Evolutionary conservation across 2,797 vertebrate species (phyloP).

Genomic region (Microhierax caerulescens): DNA sequence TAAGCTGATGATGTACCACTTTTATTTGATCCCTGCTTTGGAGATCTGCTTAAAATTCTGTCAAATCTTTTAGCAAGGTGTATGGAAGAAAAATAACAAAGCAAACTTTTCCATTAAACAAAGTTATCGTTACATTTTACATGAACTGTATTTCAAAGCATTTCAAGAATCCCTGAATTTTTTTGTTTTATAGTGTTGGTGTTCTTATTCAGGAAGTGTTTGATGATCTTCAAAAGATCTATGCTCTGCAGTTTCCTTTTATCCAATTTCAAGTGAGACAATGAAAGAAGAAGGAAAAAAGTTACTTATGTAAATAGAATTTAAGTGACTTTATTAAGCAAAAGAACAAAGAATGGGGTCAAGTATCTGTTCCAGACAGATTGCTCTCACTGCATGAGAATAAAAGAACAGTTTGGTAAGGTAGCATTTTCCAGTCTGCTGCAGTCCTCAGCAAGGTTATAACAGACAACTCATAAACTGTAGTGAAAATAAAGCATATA

Average conservation of each 20-base stretch:
- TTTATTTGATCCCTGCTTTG: constrained; percentile 31
- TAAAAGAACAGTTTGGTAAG: not conserved
- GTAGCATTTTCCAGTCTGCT: not conserved
- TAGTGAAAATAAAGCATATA: not conserved
- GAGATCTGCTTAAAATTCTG: constrained; percentile 12
- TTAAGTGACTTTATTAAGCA: constrained; percentile 7
- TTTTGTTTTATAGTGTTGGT: constrained; percentile 18
- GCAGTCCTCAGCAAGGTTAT: not conserved
- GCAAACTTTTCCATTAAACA: constrained; percentile 2
- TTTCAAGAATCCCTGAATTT: constrained; percentile 4
- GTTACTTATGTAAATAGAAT: constrained; percentile 5
- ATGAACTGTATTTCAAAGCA: constrained; percentile 39
- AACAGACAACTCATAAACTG: not conserved
- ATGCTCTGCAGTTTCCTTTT: constrained; percentile 4
- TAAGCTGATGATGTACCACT: not conserved
- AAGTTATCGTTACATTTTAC: not conserved
- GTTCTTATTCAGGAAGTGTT: not conserved
- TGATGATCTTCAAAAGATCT: constrained; percentile 30
- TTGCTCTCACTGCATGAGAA: not conserved
- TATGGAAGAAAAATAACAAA: not conserved
- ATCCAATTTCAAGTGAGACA: constrained; percentile 24
- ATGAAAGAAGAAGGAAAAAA: not conserved
- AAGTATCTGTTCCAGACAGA: not conserved
- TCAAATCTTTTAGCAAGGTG: constrained; percentile 23
- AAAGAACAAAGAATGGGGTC: not conserved